phyloP scores from a whole-genome alignment of 2,797 vertebrate genomes.

The Gallirallus australis region DNA sequence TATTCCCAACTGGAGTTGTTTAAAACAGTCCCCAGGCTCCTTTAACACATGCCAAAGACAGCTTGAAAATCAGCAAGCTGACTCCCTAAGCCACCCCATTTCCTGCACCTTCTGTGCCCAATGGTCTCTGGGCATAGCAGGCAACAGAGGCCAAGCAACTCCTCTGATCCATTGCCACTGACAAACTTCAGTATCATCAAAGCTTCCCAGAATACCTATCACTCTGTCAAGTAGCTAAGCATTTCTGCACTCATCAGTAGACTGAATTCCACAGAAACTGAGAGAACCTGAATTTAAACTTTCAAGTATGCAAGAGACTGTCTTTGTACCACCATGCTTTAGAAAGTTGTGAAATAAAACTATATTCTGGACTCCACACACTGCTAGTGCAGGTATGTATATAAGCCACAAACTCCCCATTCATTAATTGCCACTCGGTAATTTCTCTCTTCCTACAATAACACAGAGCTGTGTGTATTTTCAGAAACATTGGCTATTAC shows the following conservation, averaged over 20 bases:
- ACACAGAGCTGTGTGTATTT: neutral
- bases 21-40: conserved; percentile 49
- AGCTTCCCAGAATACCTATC: neutral
- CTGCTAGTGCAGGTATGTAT: neutral
- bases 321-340: neutral
- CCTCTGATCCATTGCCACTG: neutral
- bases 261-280: neutral
- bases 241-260: neutral
- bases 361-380: too few relatives aligned
- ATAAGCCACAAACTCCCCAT: neutral
- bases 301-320: neutral
- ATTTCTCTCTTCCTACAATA: neutral
- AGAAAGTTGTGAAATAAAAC: neutral
- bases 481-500: neutral
- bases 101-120: conserved; percentile 1
- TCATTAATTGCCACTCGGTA: neutral
- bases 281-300: neutral
- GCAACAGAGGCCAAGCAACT: neutral
- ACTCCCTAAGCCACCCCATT: neutral
- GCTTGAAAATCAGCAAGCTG: conserved; percentile 26
- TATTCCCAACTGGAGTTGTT: conserved; percentile 63
- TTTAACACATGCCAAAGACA: conserved; percentile 48
- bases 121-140: neutral
- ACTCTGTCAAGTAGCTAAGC: neutral
- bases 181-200: neutral